Conservation (phyloP, 2,113 vertebrate genomes). For the Prinia subflava region DNA sequence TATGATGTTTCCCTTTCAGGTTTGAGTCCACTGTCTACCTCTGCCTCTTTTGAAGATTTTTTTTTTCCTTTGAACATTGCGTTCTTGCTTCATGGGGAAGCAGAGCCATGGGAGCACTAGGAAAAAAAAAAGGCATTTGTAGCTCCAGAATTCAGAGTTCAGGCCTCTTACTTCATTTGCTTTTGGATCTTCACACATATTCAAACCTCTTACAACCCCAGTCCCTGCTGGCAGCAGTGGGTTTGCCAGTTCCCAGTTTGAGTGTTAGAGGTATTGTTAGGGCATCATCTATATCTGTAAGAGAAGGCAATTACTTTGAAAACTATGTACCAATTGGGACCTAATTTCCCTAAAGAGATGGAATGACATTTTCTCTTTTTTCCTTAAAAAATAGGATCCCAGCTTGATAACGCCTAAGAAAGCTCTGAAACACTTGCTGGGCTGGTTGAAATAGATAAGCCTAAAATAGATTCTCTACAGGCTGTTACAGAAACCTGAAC, state of each 20-base stretch:
- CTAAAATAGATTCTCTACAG: slow-evolving; percentile 26
- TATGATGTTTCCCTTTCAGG: neutral
- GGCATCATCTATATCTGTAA: neutral
- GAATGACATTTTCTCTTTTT: neutral
- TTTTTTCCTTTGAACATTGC: slow-evolving; percentile 2
- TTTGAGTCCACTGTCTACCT: slow-evolving; percentile 6
- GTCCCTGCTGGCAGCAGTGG: neutral
- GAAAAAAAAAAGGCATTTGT: neutral
- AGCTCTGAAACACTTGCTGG: neutral
- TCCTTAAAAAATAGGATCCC: neutral
- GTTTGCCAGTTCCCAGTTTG: neutral
- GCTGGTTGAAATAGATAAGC: neutral
- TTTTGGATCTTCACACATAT: neutral
- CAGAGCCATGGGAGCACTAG: neutral
- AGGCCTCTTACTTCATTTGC: neutral
- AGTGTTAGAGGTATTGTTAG: neutral
- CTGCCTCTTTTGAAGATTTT: slow-evolving; percentile 17
- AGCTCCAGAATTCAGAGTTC: slow-evolving; percentile 1
- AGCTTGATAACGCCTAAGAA: slow-evolving; percentile 19
- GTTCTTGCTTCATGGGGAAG: neutral
- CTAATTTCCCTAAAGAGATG: neutral
- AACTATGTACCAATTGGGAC: neutral
- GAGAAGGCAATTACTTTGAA: slow-evolving; percentile 13
- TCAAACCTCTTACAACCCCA: neutral
- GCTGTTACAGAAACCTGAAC: neutral